Conservation (phyloP, 2,888 invertebrate genomes). For the Pollenia angustigena region DNA sequence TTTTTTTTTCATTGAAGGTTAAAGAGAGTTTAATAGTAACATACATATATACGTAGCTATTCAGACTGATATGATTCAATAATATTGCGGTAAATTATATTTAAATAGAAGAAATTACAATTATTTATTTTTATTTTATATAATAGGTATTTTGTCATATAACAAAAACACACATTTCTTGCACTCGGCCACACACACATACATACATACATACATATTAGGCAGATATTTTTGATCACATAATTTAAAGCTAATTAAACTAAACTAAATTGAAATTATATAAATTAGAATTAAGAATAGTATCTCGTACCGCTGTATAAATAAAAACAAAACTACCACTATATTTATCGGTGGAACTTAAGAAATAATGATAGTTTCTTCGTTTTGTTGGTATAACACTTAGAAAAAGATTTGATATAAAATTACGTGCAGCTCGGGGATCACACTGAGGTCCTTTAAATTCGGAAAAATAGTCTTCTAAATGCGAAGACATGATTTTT, state of each 20-base stretch:
- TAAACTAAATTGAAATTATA: slow-evolving; percentile 56
- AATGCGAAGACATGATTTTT: slow-evolving; percentile 99
- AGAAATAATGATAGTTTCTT: slow-evolving; percentile 99
- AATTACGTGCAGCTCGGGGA: slow-evolving; percentile 97
- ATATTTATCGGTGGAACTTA: slow-evolving; percentile 97
- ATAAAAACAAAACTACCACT: slow-evolving; percentile 55
- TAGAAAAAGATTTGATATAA: slow-evolving; percentile 99
- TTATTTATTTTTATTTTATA: no score
- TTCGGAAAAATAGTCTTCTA: slow-evolving; percentile 99
- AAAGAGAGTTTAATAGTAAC: no score
- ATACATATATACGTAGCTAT: background rate
- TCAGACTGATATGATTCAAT: no score
- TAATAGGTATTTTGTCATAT: no score
- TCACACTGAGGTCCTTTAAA: slow-evolving; percentile 87
- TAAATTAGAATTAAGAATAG: slow-evolving; percentile 56
- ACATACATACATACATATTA: background rate
- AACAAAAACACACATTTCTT: no score
- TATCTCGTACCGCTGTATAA: slow-evolving; percentile 63
- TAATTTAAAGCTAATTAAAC: background rate
- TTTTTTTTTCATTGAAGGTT: no score
- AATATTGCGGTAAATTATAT: no score
- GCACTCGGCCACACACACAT: background rate
- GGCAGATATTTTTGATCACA: background rate
- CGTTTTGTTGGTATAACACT: slow-evolving; percentile 99
- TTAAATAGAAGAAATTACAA: no score